phyloP scores from a whole-genome alignment of 1,140 invertebrate genomes.

The Mizuhopecten yessoensis region DNA sequence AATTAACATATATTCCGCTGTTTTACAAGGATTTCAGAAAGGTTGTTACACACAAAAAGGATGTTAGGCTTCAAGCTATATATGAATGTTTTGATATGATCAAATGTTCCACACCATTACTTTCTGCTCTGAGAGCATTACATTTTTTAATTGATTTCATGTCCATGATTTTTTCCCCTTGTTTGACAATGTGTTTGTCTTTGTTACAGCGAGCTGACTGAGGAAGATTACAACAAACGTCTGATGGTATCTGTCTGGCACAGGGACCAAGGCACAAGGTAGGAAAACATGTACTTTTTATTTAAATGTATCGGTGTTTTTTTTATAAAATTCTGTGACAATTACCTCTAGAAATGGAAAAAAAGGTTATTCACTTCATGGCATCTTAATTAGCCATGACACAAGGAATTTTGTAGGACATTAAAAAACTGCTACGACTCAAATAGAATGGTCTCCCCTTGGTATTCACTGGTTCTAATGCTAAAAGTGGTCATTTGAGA shows the following conservation, averaged over 20 bases:
- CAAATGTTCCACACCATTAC: not conserved
- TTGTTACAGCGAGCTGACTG: constrained; percentile 80
- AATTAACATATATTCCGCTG: not conserved
- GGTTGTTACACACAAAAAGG: not conserved
- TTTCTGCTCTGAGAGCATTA: not conserved
- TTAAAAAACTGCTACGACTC: constrained; percentile 40
- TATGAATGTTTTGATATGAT: not conserved
- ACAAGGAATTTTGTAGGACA: not conserved
- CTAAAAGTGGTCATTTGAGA: not conserved
- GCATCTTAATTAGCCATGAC: not conserved
- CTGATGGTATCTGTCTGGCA: constrained; percentile 85
- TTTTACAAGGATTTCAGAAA: not conserved
- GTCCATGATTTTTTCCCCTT: not conserved
- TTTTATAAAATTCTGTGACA: too few relatives aligned
- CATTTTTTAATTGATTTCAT: not conserved
- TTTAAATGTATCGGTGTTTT: too few relatives aligned
- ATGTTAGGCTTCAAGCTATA: not conserved
- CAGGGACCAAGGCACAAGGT: constrained; percentile 83
- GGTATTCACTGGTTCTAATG: not conserved
- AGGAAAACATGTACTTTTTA: constrained; percentile 58
- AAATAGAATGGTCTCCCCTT: not conserved
- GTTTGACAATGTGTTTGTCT: not conserved
- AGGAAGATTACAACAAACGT: constrained; percentile 83
- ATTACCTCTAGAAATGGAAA: not conserved
- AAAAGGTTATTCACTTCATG: not conserved